These are phyloP conservation scores for Chamaetylas fuelleborni DNA, from an alignment of 2,113 vertebrate species.

Conservation along the genomic window DNA sequence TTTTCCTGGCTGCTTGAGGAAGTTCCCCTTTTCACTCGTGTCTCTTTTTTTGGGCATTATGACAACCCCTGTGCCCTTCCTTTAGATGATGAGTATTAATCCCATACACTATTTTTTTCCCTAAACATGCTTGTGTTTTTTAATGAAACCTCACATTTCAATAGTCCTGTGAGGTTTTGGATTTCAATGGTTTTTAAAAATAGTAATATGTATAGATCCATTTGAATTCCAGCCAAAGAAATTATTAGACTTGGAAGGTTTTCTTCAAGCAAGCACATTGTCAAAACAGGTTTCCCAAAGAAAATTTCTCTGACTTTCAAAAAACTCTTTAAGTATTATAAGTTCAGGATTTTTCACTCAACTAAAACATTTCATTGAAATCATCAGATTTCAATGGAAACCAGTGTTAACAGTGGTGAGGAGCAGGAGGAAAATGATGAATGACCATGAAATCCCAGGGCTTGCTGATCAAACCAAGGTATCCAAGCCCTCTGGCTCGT, in stretches of 20 bases:
- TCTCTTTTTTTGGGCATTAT: neutral
- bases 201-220: neutral
- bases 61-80: neutral
- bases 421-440: neutral
- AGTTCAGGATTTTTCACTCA: neutral
- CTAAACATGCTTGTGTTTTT: neutral
- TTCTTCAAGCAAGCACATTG: neutral
- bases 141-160: neutral
- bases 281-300: neutral
- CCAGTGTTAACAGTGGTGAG: neutral
- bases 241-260: neutral
- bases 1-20: neutral
- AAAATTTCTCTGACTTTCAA: neutral
- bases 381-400: neutral
- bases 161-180: neutral
- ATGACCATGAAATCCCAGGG: neutral
- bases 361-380: neutral
- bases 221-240: neutral
- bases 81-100: neutral
- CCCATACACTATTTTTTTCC: too few species aligned
- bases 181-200: neutral
- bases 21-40: neutral
- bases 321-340: neutral
- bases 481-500: neutral
- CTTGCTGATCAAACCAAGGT: neutral